Evolutionary conservation across 2,797 vertebrate genomes (phyloP), one percentile per base, ranked within the genome.

Genomic region (Sphaeramia orbicularis): DNA sequence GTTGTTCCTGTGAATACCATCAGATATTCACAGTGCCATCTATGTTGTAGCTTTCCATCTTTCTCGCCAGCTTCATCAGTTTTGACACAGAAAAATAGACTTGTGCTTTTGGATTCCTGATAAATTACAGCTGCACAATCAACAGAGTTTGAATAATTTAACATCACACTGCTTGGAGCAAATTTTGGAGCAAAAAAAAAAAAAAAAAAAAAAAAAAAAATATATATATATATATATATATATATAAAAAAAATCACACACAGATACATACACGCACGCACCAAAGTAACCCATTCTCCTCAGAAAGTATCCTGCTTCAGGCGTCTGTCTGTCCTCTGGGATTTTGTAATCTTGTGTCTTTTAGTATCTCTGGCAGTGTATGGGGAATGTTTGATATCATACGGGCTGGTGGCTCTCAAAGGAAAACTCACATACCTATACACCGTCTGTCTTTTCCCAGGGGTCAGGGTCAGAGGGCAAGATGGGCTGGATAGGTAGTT

Each of bases 11-110:
- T 81, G 80, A 84, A 74, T 71, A 65, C 67, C 80, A 87, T 90
- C 83, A 76, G 78, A 90, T 85, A 90, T 90, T 91, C 87, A 63
- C 58, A 71, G 80, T 81, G 74, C 71, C 78, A 76, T 77, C 79
- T 86, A 76, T 73, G 88, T 85, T 65, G 76, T 66, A 74, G 81
- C 81, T 65, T 69, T 85, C 84, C 81, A 72, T 76, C 87, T 70
- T 84, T 59, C 77, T 81, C 70, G 52, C 69, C 80, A 80, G 74
- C 76, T 89, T 92, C 83, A 91, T 91, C 75, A 63, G 76, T 83
- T 89, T 71, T 89, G 90, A 92, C 90, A 86, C 54, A 35, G 63
- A 89, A 81, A 89, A 91, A 91, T 78, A 85, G 85, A 90, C 87
- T 89, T 85, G 69, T 76, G 84, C 86, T 78, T 88, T 83, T 87